Percentiles rank a stretch among this genome's conserved stretches.
These are phyloP conservation scores for Ptilodon capucinus DNA, from an alignment of 2,888 invertebrate species.

Conservation along the genomic window DNA sequence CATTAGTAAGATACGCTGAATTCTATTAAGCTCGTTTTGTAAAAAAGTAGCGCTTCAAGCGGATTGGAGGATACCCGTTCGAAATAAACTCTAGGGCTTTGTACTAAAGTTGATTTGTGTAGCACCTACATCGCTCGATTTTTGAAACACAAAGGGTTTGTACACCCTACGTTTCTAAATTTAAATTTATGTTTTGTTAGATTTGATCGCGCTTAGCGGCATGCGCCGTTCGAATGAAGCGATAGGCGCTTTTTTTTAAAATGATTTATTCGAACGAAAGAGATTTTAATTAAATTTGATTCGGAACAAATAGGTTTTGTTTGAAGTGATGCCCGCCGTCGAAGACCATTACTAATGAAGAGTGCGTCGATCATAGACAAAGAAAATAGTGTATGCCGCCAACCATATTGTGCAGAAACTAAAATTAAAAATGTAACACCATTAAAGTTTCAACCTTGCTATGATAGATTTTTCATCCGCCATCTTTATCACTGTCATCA, in stretches of 20 bases:
- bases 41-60: slow-evolving; percentile 57
- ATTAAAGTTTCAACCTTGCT: no score
- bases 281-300: slow-evolving; percentile 55
- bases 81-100: slow-evolving; percentile 9
- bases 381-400: no score
- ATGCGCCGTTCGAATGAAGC: slow-evolving; percentile 61
- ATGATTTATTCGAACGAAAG: slow-evolving; percentile 69
- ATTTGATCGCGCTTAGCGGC: slow-evolving; percentile 78
- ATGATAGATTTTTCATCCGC: no score
- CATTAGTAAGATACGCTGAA: slow-evolving; percentile 78
- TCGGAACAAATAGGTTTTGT: slow-evolving; percentile 39
- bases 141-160: slow-evolving; percentile 57
- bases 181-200: slow-evolving; percentile 82
- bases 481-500: no score
- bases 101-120: slow-evolving; percentile 14
- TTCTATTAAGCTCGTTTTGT: slow-evolving; percentile 72
- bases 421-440: no score
- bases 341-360: neutral
- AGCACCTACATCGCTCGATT: slow-evolving; percentile 46
- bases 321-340: slow-evolving; percentile 7
- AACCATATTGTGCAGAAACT: no score
- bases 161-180: slow-evolving; percentile 70
- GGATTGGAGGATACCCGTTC: slow-evolving; percentile 14
- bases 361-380: neutral
- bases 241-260: slow-evolving; percentile 65